Evolutionary conservation across 2,888 invertebrate genomes (phyloP), one percentile per base, ranked within the genome.

Genomic region (Conchocele bisecta): DNA sequence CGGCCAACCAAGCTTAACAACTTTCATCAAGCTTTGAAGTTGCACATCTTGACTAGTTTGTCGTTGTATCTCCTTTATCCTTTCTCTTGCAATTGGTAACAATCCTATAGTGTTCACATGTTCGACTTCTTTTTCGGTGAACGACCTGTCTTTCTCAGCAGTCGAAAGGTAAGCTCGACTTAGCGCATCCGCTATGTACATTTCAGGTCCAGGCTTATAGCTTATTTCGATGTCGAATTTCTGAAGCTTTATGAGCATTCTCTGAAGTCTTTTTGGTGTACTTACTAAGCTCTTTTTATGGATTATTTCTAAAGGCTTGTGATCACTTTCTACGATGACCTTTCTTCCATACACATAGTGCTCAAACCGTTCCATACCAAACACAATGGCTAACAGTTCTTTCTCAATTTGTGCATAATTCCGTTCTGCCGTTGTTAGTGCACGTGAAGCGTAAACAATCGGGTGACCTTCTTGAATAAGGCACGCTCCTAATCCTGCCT

Each of bases 401-500:
- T 81, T 79, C 48, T 81, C 81, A 17, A 81, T 81, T 33, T 79
- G 73, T 7, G 76, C 72, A 48, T 79, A 81, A 6, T 39, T 24
- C 29, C 54, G 51, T 59, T 82, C 71, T 13, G 74, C 54, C 26
- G 51, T 42, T 3, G 59, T 58, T 24, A 79, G 46, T 22, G 75
- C 63, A 31, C 72, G 56, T 7, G 68, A 68, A 20, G 76, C 74
- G 64, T 51, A 79, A 20, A 68, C 72, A 2, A 79, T 64, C 20
- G 81, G 79, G 24, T 75, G 64, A 20, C 77, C 77, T 17, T 75
- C 50, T 24, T 82, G 79, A 3, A 82, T 9, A 15, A 85, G 54
- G 5, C 41, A 51, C 17, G 79, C 74, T 13, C 79, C 81, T 4
- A 85, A 58, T 0, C 82, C 84, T 22, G 39, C 63, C 15, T 70